Conservation (phyloP, 2,113 vertebrate genomes). For the Osmerus eperlanus region DNA sequence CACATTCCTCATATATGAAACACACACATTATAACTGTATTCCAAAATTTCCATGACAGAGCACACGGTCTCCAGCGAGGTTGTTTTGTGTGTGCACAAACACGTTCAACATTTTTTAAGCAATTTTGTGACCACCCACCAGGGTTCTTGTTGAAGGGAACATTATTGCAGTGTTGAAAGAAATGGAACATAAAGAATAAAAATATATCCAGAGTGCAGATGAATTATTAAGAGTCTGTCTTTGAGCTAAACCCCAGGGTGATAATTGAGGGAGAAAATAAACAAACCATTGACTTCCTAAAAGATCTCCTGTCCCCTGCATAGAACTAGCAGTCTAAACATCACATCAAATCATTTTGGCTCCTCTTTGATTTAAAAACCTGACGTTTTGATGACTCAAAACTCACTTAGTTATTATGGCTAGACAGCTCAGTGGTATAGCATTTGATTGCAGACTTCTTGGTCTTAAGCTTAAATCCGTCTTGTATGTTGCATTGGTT, state of each 20-base stretch:
- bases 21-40: no score
- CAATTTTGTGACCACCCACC: not conserved
- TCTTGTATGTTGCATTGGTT: no score
- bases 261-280: constrained; percentile 56
- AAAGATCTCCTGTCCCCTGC: constrained; percentile 46
- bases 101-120: not conserved
- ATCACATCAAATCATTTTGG: constrained; percentile 28
- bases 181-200: constrained; percentile 23
- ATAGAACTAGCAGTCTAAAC: constrained; percentile 37
- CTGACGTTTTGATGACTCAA: constrained; percentile 13
- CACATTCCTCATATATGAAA: no score
- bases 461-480: no score
- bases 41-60: no score
- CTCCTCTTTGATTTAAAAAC: not conserved
- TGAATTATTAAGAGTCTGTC: constrained; percentile 65
- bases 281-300: constrained; percentile 56
- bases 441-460: no score
- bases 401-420: not conserved
- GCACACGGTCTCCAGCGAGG: not conserved
- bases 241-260: constrained; percentile 56
- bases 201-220: constrained; percentile 49
- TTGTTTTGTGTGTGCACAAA: constrained; percentile 14
- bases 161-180: not conserved
- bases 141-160: not conserved
- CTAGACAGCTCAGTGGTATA: no score